Evolutionary conservation across 2,797 vertebrate species (phyloP).

Genomic region (Coregonus sp.): DNA sequence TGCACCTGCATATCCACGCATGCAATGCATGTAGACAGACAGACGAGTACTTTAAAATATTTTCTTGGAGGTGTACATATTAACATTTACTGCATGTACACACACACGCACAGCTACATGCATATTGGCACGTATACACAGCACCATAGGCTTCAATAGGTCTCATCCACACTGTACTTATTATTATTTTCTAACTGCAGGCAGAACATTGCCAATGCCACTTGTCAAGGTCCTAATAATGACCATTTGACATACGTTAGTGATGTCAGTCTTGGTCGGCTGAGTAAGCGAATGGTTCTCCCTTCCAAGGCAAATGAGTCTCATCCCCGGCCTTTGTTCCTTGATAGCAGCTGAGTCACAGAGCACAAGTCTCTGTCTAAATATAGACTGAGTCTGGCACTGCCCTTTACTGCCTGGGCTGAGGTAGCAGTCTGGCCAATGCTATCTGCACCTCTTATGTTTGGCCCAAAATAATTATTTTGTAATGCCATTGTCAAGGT

Average conservation of each 20-base stretch:
- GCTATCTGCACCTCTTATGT: background rate
- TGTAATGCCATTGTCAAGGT: background rate
- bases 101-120: background rate
- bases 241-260: background rate
- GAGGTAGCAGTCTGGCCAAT: background rate
- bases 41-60: background rate
- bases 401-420: conserved; percentile 14
- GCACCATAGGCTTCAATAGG: background rate
- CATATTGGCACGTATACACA: background rate
- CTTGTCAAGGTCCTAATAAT: background rate
- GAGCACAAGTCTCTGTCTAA: conserved; percentile 31
- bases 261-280: background rate
- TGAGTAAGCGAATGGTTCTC: conserved; percentile 9
- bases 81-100: background rate
- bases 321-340: conserved; percentile 16
- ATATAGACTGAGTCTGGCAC: conserved; percentile 33
- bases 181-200: background rate
- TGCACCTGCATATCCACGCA: conserved; percentile 4
- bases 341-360: conserved; percentile 44
- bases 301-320: conserved; percentile 14
- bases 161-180: background rate
- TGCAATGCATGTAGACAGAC: conserved; percentile 2
- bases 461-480: background rate
- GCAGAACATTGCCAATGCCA: background rate
- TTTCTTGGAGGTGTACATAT: background rate